Evolutionary conservation across 2,797 vertebrate species (phyloP).

Genomic region (Acomys russatus): DNA sequence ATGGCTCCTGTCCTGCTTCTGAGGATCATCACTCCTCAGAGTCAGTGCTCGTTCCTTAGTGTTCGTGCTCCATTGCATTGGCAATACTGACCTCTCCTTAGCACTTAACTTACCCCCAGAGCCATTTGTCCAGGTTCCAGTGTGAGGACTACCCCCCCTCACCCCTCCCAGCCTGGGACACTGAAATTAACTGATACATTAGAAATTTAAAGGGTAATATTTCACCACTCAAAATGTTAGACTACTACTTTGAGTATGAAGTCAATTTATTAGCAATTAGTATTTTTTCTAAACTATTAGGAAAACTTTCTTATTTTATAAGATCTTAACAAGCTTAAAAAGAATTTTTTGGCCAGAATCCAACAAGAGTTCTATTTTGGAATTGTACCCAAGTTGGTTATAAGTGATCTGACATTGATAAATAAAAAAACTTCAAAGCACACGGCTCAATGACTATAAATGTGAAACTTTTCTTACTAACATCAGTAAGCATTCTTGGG

Average conservation of each 20-base stretch:
- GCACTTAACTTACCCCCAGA: conserved; percentile 22
- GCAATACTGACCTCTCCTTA: conserved; percentile 34
- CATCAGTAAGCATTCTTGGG: not conserved
- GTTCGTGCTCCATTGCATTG: conserved; percentile 12
- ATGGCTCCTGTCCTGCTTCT: conserved; percentile 47
- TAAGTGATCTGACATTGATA: conserved; percentile 68
- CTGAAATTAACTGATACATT: not conserved
- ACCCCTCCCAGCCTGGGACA: not conserved
- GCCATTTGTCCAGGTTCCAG: not conserved
- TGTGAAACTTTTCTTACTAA: conserved; percentile 52
- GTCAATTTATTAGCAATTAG: conserved; percentile 65
- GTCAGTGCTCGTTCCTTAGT: not conserved
- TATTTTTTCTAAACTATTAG: conserved; percentile 74
- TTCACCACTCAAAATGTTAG: conserved; percentile 62
- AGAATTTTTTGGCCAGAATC: conserved; percentile 67
- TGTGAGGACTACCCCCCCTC: not conserved
- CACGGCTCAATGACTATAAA: conserved; percentile 66
- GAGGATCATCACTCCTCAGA: conserved; percentile 53
- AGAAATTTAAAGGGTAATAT: conserved; percentile 7
- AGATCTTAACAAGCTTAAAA: conserved; percentile 71
- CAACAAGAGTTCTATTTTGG: conserved; percentile 70
- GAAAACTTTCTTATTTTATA: conserved; percentile 68
- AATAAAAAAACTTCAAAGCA: conserved; percentile 80
- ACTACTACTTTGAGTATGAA: conserved; percentile 57
- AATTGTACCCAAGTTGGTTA: conserved; percentile 69